Conservation (phyloP, 1,140 invertebrate genomes). For the Apis florea region DNA sequence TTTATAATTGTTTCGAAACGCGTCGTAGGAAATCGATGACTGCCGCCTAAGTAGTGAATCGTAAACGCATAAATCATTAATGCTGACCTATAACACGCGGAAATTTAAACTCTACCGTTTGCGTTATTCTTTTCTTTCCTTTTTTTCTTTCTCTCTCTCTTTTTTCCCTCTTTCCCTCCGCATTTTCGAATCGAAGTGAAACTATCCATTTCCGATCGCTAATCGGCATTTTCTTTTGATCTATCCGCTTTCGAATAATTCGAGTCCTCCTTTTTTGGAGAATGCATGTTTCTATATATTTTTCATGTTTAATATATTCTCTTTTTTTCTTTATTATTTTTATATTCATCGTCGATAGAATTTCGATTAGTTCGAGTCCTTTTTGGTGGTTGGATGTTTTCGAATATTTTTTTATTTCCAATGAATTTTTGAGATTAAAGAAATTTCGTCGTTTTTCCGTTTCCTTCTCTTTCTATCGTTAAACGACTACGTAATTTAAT, state of each 20-base stretch:
- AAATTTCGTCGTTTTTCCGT: neutral
- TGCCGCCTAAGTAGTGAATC: neutral
- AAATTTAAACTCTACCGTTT: neutral
- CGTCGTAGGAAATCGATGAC: neutral
- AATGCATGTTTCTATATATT: no score
- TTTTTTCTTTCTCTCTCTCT: no score
- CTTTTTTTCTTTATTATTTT: no score
- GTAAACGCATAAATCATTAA: constrained; percentile 17
- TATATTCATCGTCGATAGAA: no score
- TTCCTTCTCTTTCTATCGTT: neutral
- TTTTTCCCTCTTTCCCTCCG: neutral
- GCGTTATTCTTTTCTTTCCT: neutral
- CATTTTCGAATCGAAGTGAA: neutral
- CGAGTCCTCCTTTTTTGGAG: neutral
- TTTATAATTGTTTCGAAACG: constrained; percentile 34
- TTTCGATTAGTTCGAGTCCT: no score
- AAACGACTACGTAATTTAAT: neutral
- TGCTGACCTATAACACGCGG: neutral
- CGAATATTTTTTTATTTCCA: no score
- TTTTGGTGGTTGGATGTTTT: no score
- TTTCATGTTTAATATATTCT: no score
- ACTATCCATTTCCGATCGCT: neutral
- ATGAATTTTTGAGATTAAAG: no score
- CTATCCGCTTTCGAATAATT: neutral
- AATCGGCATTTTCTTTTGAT: neutral